Conservation (phyloP, 2,797 vertebrate species). For the Eulemur mongoz region DNA sequence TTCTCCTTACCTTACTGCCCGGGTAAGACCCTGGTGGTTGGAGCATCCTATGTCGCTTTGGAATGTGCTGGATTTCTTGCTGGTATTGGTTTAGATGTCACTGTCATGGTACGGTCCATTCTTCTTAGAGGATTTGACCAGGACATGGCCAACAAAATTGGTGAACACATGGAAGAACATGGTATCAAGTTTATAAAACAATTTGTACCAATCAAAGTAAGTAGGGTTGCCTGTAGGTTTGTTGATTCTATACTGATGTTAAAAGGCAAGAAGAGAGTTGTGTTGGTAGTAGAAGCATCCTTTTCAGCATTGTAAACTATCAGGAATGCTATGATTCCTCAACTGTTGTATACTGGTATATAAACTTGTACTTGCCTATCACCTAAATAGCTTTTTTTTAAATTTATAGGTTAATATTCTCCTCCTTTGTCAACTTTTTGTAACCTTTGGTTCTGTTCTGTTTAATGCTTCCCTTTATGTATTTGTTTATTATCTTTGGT, state of each 20-base stretch:
- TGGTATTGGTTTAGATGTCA: constrained; percentile 89
- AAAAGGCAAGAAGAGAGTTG: not conserved
- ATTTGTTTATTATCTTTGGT: not conserved
- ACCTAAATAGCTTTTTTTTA: not conserved
- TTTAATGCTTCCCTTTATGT: not conserved
- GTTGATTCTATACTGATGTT: not conserved
- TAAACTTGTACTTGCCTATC: not conserved
- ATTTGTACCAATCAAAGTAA: constrained; percentile 88
- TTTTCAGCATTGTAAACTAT: not conserved
- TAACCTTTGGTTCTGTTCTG: not conserved
- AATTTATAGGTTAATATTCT: not conserved
- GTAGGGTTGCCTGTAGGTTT: not conserved
- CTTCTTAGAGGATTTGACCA: constrained; percentile 89
- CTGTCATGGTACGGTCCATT: constrained; percentile 89
- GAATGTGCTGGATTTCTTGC: constrained; percentile 91
- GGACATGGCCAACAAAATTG: constrained; percentile 89
- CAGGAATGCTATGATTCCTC: not conserved
- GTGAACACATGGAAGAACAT: constrained; percentile 88
- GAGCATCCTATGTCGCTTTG: constrained; percentile 89
- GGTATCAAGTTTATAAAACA: constrained; percentile 87
- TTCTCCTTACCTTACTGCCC: constrained; percentile 89
- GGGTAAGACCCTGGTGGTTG: constrained; percentile 89
- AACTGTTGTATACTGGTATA: rapidly evolving
- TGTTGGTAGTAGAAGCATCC: not conserved
- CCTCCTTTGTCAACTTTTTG: not conserved